A percentile compares a stretch with the other conserved stretches of the same genome.
Evolutionary conservation across 64 coral and sea anemone genomes (phyloP).

Genomic region (Hydrozoanthus tunicans): DNA sequence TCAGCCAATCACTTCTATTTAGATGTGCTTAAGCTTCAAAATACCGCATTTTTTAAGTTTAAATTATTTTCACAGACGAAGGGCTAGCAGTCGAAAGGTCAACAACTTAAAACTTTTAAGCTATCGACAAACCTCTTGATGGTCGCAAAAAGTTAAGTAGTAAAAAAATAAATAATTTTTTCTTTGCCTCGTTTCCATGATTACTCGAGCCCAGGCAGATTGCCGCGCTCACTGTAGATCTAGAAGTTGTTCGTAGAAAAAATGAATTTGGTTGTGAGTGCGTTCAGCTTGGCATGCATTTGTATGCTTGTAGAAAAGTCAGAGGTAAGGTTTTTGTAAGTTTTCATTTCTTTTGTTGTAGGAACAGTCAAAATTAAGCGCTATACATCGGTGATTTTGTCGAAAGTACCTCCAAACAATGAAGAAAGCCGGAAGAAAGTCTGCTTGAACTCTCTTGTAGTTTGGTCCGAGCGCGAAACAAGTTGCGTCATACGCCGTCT

Average conservation of each 20-base stretch:
- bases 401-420: background rate
- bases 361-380: background rate
- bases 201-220: background rate
- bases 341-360: background rate
- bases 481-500: background rate
- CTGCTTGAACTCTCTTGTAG: too few relatives aligned
- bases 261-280: background rate
- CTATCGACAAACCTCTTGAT: too few relatives aligned
- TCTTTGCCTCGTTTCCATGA: slow-evolving; percentile 12
- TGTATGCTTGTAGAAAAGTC: background rate
- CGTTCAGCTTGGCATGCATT: background rate
- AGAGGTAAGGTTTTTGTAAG: slow-evolving; percentile 19
- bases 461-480: background rate
- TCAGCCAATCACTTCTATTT: background rate
- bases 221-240: background rate
- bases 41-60: too few relatives aligned
- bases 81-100: too few relatives aligned
- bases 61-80: too few relatives aligned
- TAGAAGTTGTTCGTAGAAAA: background rate
- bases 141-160: too few relatives aligned
- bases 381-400: background rate
- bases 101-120: too few relatives aligned
- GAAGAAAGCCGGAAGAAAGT: background rate
- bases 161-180: background rate
- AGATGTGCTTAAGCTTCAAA: too few relatives aligned